Evolutionary conservation across 2,888 invertebrate genomes (phyloP).

Genomic region (Malthinus flaveolus): DNA sequence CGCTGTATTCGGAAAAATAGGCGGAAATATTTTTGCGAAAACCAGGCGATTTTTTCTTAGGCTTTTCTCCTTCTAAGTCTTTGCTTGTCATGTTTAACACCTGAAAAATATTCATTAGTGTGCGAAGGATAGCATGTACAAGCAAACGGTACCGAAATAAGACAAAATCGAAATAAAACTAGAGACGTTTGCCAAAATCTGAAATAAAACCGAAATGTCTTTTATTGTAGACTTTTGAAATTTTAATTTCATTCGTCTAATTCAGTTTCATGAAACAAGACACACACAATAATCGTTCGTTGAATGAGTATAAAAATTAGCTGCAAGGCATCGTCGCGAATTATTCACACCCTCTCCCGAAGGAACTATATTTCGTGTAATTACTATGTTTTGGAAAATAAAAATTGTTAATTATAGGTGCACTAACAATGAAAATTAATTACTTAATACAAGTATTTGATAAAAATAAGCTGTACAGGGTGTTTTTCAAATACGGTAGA

Average conservation of each 20-base stretch:
- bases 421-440: too few relatives aligned
- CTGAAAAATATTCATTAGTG: background rate
- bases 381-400: background rate
- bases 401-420: too few relatives aligned
- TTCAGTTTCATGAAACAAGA: background rate
- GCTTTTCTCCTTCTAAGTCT: background rate
- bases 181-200: background rate
- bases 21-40: constrained; percentile 43
- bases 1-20: constrained; percentile 46
- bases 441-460: too few relatives aligned
- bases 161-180: background rate
- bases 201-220: background rate
- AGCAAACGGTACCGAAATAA: background rate
- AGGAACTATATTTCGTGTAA: background rate
- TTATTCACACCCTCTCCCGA: constrained; percentile 5
- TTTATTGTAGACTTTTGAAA: background rate
- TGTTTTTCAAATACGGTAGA: too few relatives aligned
- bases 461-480: too few relatives aligned
- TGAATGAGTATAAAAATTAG: background rate
- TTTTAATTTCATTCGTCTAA: background rate
- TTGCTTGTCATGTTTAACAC: background rate
- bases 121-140: background rate
- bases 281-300: background rate
- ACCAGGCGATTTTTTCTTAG: constrained; percentile 31
- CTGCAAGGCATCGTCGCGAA: background rate